These are phyloP conservation scores for Oncorhynchus tshawytscha DNA, from an alignment of 2,113 vertebrate species.

Conservation along the genomic window DNA sequence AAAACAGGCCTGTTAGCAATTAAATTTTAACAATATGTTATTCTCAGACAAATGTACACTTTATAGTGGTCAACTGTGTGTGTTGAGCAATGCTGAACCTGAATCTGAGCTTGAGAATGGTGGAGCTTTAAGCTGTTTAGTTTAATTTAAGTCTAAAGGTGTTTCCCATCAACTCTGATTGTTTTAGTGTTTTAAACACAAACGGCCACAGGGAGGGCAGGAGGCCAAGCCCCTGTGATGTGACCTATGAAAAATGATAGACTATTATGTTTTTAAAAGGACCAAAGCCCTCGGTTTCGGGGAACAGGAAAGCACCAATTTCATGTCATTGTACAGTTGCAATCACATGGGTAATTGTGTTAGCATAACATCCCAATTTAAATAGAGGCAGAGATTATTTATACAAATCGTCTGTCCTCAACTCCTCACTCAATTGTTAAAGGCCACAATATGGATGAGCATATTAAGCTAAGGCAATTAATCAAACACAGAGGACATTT, in stretches of 20 bases:
- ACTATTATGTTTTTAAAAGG: conserved; percentile 38
- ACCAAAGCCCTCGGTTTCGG: conserved; percentile 20
- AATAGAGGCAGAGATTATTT: conserved; percentile 32
- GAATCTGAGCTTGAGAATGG: neutral
- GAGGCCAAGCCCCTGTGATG: conserved; percentile 13
- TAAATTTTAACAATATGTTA: neutral
- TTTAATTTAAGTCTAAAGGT: conserved; percentile 15
- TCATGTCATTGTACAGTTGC: conserved; percentile 34
- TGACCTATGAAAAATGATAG: conserved; percentile 42
- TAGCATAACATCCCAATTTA: conserved; percentile 36
- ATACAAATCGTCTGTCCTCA: conserved; percentile 13
- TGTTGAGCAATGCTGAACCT: neutral
- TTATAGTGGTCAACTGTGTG: neutral
- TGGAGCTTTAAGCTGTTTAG: neutral
- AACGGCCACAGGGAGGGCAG: conserved; percentile 5
- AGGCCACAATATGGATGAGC: conserved; percentile 7
- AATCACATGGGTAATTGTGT: conserved; percentile 29
- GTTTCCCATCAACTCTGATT: conserved; percentile 27
- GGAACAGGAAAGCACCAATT: conserved; percentile 42
- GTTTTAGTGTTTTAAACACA: conserved; percentile 18
- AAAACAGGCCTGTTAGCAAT: neutral
- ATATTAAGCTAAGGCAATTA: neutral
- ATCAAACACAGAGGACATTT: neutral
- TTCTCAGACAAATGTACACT: neutral
- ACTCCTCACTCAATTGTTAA: conserved; percentile 11